phyloP scores from a whole-genome alignment of 2,113 vertebrate species.

The Canis aureus region DNA sequence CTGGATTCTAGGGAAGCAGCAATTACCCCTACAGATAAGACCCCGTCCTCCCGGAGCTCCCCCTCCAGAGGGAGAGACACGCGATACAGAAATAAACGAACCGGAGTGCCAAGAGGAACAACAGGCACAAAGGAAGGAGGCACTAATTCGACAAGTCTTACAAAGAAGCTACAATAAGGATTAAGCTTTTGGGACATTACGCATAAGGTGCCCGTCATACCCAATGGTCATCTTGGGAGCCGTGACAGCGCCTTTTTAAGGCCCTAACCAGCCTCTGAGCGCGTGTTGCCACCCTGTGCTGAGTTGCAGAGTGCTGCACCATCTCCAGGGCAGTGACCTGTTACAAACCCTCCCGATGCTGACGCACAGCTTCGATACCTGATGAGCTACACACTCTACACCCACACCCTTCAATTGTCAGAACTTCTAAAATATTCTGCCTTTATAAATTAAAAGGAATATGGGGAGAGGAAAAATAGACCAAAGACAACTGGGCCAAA shows the following conservation, averaged over 20 bases:
- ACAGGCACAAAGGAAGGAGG: neutral
- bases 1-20: neutral
- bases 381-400: neutral
- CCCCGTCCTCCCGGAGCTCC: neutral
- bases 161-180: neutral
- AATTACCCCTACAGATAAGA: neutral
- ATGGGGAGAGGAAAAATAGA: neutral
- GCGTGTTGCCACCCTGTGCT: neutral
- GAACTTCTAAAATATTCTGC: neutral
- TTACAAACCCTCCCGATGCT: neutral
- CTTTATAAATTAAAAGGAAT: slow-evolving; percentile 14
- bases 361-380: neutral
- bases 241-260: neutral
- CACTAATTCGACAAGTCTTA: neutral
- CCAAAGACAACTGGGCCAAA: neutral
- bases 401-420: neutral
- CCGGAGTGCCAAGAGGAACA: neutral
- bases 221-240: neutral
- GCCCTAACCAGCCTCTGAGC: neutral
- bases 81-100: neutral
- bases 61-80: neutral
- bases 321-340: slow-evolving; percentile 7
- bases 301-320: neutral
- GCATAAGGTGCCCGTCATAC: neutral
- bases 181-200: neutral